Evolutionary conservation across 1,140 invertebrate species (phyloP), one percentile per base, ranked within the genome.

Genomic region (Metaphire vulgaris): DNA sequence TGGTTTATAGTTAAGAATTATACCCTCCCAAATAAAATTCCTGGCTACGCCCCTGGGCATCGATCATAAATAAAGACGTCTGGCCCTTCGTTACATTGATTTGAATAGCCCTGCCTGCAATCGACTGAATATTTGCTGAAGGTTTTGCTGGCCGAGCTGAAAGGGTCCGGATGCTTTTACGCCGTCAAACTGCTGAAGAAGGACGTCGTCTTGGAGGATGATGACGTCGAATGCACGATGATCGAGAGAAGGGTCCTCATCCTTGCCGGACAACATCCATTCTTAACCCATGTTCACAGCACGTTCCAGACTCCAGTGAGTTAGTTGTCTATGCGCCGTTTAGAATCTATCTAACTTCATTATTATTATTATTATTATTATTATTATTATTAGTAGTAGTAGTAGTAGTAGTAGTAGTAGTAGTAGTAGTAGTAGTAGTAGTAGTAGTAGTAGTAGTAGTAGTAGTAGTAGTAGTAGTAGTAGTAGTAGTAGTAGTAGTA

Each of bases 101-200:
- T n/a, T n/a, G n/a, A n/a, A n/a, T n/a, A n/a, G n/a, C n/a, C n/a
- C n/a, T n/a, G n/a, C n/a, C n/a, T n/a, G 70, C 34, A 74, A 41
- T 74, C 73, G 41, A 15, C 73, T 69, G 0, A 76, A 71, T 0
- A 76, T n/a, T n/a, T n/a, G 75, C n/a, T 26, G 84, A 96, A 88
- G 93, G 96, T 98, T 28, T 89, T 99, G 83, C 85, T 99, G 79
- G 97, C 96, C 0, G 96, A 99, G 86, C 87, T 96, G 77, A 93
- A 93, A 80, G 85, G 82, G 15, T 91, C 91, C 69, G 93, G 93
- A 2, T 92, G 94, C 79, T 96, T 95, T 81, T 99, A 96, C 88
- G 97, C 97, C 0, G 92, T 99, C 1, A 99, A 99, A 86, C 97
- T 96, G 83, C 87, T 99, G 80, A 98, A 98, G 85, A 99, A 99